These are phyloP conservation scores for Seira musarum DNA, from an alignment of 2,888 invertebrate genomes.

Conservation along the genomic window DNA sequence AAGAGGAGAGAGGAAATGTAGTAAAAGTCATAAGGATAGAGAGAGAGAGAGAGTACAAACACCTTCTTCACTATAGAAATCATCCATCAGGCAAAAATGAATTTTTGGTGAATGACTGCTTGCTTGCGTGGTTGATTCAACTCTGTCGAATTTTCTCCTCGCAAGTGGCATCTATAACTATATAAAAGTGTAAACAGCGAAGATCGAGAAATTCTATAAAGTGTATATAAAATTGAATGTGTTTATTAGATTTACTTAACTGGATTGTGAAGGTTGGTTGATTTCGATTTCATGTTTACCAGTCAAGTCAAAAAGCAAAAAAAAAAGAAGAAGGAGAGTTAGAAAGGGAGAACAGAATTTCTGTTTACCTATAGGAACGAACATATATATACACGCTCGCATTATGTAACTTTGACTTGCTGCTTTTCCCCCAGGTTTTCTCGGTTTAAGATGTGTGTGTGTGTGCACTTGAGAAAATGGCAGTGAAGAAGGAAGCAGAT, in stretches of 20 bases:
- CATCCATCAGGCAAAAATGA: constrained; percentile 51
- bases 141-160: too few species aligned
- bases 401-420: too few species aligned
- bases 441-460: too few species aligned
- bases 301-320: too few species aligned
- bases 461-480: too few species aligned
- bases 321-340: background rate
- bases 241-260: constrained; percentile 66
- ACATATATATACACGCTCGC: too few species aligned
- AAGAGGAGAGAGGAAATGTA: background rate
- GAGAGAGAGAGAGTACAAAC: background rate
- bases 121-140: constrained; percentile 52
- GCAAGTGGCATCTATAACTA: too few species aligned
- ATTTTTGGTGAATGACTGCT: constrained; percentile 51
- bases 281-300: constrained; percentile 62
- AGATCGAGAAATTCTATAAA: too few species aligned
- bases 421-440: too few species aligned
- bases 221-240: constrained; percentile 64
- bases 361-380: too few species aligned
- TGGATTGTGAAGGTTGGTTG: constrained; percentile 64
- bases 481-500: too few species aligned
- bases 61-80: constrained; percentile 30
- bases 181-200: too few species aligned
- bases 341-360: background rate
- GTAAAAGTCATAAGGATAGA: constrained; percentile 19